Base-by-base conservation (phyloP, 2,888 invertebrate species). In the Pantelozetes paolii region DNA sequence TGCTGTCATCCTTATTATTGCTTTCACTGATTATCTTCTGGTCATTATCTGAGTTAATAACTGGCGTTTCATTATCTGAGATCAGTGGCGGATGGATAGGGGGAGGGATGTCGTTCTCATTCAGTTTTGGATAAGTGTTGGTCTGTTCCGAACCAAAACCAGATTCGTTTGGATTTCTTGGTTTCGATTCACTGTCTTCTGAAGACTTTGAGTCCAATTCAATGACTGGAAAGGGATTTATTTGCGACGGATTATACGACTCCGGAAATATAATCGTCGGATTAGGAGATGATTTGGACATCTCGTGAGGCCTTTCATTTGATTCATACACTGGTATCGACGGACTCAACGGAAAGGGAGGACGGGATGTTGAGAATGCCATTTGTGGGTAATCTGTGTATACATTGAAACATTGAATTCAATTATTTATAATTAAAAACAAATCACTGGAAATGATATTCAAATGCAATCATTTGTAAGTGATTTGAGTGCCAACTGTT, bases 41-140 rank as follows among this genome's bases (percentile, higher is more conserved):
- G 36, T 42, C 45, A 28, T 45, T 45, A 42, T 40, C 69, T 18
- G 69, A 42, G 36, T 40, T 69, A 42, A 69, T 69, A 69, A 69
- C 42, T 26, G 69, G 69, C 8, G 69, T 40, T 45, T 69, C 69
- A 45, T 69, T 69, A 45, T 69, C 69, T 26, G 42, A 69, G 45
- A 69, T 69, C 6, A 69, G 15, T 13, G 69, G 69, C 26, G 69
- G 69, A 69, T 69, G 42, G 23, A 69, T 45, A 11, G 69, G 69
- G 20, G 69, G 69, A 8, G 69, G 69, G 20, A 69, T 69, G 42
- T 69, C 69, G 42, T 69, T 69, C 69, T 69, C 69, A 69, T 69
- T 69, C 9, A 69, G n/a, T 1, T 45, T 20, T 2, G 67, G 67
- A 42, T 69, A 69, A 13, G 28, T 2, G 8, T 30, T 13, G n/a